Conservation (phyloP, 2,113 vertebrate species). For the Brachirus orientalis region DNA sequence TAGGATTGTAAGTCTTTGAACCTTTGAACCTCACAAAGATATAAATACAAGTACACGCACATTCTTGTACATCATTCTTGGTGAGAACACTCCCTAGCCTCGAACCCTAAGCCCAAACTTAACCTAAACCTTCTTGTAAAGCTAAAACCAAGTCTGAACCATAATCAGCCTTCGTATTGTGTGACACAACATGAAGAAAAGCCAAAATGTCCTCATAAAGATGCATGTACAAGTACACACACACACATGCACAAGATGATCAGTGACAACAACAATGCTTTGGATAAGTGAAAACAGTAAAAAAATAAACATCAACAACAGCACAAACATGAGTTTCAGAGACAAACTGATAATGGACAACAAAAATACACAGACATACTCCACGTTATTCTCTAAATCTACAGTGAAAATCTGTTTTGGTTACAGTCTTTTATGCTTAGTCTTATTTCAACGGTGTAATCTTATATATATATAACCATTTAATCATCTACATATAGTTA, state of each 20-base stretch:
- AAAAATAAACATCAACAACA: conserved; percentile 22
- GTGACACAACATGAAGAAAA: too few species aligned
- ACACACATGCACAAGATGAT: conserved; percentile 13
- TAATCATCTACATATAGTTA: conserved; percentile 47
- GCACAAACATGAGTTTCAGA: conserved; percentile 69
- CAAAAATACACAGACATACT: conserved; percentile 57
- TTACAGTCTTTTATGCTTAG: conserved; percentile 37
- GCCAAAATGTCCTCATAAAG: too few species aligned
- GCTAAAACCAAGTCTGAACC: too few species aligned
- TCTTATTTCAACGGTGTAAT: conserved; percentile 30
- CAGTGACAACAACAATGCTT: conserved; percentile 45
- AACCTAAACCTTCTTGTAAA: too few species aligned
- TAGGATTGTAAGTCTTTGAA: too few species aligned
- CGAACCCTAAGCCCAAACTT: too few species aligned
- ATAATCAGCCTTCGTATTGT: too few species aligned
- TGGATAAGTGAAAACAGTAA: conserved; percentile 60
- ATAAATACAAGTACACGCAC: too few species aligned
- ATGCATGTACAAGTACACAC: too few species aligned
- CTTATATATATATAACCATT: conserved; percentile 33
- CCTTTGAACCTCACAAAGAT: too few species aligned
- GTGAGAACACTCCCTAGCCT: too few species aligned
- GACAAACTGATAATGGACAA: conserved; percentile 52
- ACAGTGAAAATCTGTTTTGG: conserved; percentile 55
- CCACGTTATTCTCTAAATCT: conserved; percentile 44
- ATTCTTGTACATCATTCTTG: too few species aligned